A percentile compares a stretch with the other conserved stretches of the same genome.
phyloP scores from a whole-genome alignment of 2,113 vertebrate genomes.

The Pygoscelis adeliae region DNA sequence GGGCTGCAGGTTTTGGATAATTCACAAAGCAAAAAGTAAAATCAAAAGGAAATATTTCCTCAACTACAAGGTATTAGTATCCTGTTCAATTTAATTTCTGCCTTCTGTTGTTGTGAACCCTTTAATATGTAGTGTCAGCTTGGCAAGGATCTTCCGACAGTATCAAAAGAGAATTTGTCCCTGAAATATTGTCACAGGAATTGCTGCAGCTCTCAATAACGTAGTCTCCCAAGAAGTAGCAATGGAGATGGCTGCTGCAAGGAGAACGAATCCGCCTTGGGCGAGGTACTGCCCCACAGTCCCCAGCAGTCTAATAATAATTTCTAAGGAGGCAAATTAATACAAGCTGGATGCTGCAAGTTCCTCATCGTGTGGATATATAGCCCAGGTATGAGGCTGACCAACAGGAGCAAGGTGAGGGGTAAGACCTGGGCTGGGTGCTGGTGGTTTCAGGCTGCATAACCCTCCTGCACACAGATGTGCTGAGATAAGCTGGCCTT shows the following conservation, averaged over 20 bases:
- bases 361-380: rapidly evolving
- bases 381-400: neutral
- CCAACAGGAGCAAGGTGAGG: neutral
- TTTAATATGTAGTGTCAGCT: conserved; percentile 65
- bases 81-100: conserved; percentile 76
- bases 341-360: neutral
- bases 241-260: conserved; percentile 23
- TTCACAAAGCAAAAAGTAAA: conserved; percentile 52
- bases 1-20: conserved; percentile 48
- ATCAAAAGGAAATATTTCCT: conserved; percentile 75
- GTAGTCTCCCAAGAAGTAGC: conserved; percentile 22
- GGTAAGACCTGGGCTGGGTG: neutral
- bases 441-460: neutral
- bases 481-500: neutral
- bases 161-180: conserved; percentile 67
- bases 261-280: conserved; percentile 35
- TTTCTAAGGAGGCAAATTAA: neutral
- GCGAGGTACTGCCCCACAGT: neutral
- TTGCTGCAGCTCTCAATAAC: conserved; percentile 28
- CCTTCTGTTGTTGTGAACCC: conserved; percentile 58
- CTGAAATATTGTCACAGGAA: conserved; percentile 55
- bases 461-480: neutral
- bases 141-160: conserved; percentile 67
- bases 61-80: conserved; percentile 76
- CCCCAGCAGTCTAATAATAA: neutral